A percentile compares a stretch with the other conserved stretches of the same genome.
phyloP scores from a whole-genome alignment of 2,888 invertebrate genomes.

The Tetheella fluctuosa region DNA sequence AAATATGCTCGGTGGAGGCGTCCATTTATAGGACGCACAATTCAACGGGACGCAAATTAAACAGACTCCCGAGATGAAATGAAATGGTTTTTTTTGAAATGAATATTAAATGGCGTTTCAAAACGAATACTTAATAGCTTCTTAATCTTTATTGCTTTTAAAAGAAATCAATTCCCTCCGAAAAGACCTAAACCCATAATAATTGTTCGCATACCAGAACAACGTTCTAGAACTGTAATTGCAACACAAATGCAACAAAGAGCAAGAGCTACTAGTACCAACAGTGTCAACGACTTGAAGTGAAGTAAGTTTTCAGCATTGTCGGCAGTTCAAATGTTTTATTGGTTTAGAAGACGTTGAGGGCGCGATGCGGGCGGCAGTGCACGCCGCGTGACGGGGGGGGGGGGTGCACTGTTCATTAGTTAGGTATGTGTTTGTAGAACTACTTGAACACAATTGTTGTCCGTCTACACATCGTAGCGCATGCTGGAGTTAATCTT shows the following conservation, averaged over 20 bases:
- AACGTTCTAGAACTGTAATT: neutral
- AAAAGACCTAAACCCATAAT: no score
- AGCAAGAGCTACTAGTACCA: neutral
- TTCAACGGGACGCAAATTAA: neutral
- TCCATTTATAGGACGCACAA: neutral
- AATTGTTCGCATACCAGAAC: no score
- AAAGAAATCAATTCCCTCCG: neutral
- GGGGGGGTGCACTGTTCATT: no score
- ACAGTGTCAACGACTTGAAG: neutral
- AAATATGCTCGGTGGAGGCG: neutral
- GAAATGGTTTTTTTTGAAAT: neutral
- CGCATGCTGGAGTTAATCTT: no score
- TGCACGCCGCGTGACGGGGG: no score
- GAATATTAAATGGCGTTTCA: conserved; percentile 3
- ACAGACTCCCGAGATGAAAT: neutral
- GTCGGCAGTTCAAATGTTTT: neutral
- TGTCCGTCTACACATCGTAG: no score
- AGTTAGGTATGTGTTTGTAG: no score
- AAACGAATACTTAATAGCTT: neutral
- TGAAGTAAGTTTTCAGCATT: neutral
- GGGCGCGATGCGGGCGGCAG: neutral
- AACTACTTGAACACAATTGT: no score
- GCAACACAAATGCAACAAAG: neutral
- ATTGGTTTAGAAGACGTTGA: neutral
- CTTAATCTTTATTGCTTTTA: conserved; percentile 4